These are phyloP conservation scores for Tanytarsus gracilentus DNA, from an alignment of 2,888 invertebrate genomes.

Conservation along the genomic window DNA sequence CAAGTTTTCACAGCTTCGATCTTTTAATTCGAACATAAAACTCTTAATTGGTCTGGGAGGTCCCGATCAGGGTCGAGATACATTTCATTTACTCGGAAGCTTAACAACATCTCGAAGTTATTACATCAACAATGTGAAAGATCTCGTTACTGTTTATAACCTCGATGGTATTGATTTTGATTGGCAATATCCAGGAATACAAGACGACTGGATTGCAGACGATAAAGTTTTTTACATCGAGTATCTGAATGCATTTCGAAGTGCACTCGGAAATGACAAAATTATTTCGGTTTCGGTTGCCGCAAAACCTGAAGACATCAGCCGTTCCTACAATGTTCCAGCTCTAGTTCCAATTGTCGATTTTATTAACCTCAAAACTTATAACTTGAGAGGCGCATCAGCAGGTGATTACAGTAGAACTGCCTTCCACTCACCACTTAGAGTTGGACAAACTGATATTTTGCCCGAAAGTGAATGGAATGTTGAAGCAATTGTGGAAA, in stretches of 20 bases:
- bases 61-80: constrained; percentile 46
- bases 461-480: background rate
- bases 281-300: constrained; percentile 5
- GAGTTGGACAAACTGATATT: background rate
- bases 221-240: background rate
- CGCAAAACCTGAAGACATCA: background rate
- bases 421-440: background rate
- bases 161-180: constrained; percentile 55
- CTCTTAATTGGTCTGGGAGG: constrained; percentile 44
- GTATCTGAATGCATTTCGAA: background rate
- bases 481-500: constrained; percentile 36
- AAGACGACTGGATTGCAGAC: background rate
- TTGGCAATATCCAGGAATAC: constrained; percentile 51
- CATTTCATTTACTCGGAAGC: constrained; percentile 39
- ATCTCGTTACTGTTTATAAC: constrained; percentile 37
- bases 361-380: constrained; percentile 11
- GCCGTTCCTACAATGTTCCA: background rate
- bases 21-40: constrained; percentile 41
- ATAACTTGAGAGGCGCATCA: background rate
- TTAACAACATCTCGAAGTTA: constrained; percentile 23
- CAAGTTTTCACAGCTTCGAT: constrained; percentile 30
- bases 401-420: background rate
- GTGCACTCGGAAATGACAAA: background rate
- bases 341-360: background rate
- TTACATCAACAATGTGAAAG: constrained; percentile 35